These are phyloP conservation scores for Etia nguti DNA, from an alignment of 2,113 vertebrate genomes.

Conservation along the genomic window DNA sequence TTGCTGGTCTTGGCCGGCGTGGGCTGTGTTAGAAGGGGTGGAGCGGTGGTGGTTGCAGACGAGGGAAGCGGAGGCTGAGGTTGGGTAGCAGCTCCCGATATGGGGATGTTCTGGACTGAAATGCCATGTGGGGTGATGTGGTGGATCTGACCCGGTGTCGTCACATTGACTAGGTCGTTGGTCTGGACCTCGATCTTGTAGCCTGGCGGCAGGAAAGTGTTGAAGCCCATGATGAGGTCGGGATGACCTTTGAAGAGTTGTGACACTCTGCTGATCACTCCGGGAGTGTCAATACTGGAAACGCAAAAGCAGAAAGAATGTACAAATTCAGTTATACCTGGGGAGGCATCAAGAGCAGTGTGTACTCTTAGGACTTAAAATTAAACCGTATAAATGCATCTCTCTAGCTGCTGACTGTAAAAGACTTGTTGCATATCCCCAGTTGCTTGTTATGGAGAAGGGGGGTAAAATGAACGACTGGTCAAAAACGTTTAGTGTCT, in stretches of 20 bases:
- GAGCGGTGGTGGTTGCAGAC: constrained; percentile 69
- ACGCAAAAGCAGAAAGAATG: neutral
- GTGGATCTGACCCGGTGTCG: constrained; percentile 94
- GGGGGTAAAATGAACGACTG: neutral
- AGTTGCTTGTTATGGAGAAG: too few species aligned
- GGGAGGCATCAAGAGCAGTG: neutral
- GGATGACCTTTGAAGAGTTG: constrained; percentile 99
- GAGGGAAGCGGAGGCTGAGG: constrained; percentile 51
- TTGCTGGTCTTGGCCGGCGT: constrained; percentile 90
- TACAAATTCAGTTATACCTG: neutral
- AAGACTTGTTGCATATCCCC: neutral
- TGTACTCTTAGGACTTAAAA: neutral
- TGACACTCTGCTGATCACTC: constrained; percentile 96
- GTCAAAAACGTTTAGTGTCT: neutral
- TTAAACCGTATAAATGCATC: neutral
- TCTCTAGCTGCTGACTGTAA: neutral
- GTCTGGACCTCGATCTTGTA: constrained; percentile 99
- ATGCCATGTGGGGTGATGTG: constrained; percentile 95
- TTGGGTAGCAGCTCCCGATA: constrained; percentile 35
- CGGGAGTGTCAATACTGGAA: constrained; percentile 92
- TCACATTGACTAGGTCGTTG: constrained; percentile 96
- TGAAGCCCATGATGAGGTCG: constrained; percentile 98
- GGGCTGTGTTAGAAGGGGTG: constrained; percentile 81
- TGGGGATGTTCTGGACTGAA: constrained; percentile 83
- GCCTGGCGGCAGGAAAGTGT: constrained; percentile 95